Conservation (phyloP, 2,113 vertebrate species). For the Oryzias melastigma region DNA sequence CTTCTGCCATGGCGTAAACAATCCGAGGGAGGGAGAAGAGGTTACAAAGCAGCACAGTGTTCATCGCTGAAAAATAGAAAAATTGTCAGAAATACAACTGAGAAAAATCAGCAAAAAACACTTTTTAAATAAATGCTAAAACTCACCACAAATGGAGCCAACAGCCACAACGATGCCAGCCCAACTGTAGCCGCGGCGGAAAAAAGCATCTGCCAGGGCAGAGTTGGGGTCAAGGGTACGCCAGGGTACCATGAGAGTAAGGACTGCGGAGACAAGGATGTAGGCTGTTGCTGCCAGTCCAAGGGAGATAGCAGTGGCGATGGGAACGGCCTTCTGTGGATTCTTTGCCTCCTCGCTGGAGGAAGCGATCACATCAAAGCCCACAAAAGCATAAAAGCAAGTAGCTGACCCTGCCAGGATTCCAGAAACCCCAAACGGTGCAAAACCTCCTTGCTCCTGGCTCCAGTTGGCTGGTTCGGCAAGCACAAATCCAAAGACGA, state of each 20-base stretch:
- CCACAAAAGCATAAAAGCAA: slow-evolving; percentile 95
- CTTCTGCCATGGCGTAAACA: slow-evolving; percentile 93
- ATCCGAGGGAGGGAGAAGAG: slow-evolving; percentile 95
- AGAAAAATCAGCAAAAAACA: background rate
- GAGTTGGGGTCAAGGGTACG: slow-evolving; percentile 88
- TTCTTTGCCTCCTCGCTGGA: slow-evolving; percentile 93
- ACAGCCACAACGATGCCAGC: slow-evolving; percentile 89
- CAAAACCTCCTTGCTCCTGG: slow-evolving; percentile 85
- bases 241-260: slow-evolving; percentile 96
- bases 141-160: slow-evolving; percentile 96
- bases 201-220: slow-evolving; percentile 90
- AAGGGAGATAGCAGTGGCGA: slow-evolving; percentile 87
- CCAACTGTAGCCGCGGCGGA: slow-evolving; percentile 91
- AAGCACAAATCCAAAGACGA: slow-evolving; percentile 88
- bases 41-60: slow-evolving; percentile 91
- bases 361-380: slow-evolving; percentile 93
- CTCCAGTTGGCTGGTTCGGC: slow-evolving; percentile 91
- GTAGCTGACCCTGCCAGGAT: slow-evolving; percentile 92
- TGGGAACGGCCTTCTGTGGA: slow-evolving; percentile 85
- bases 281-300: slow-evolving; percentile 85
- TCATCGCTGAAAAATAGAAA: slow-evolving; percentile 84
- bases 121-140: background rate
- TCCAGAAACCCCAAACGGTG: slow-evolving; percentile 88
- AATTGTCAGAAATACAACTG: slow-evolving; percentile 6
- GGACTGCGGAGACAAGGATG: slow-evolving; percentile 88